phyloP scores from a whole-genome alignment of 2,888 invertebrate species.

The Dryococelus australis region DNA sequence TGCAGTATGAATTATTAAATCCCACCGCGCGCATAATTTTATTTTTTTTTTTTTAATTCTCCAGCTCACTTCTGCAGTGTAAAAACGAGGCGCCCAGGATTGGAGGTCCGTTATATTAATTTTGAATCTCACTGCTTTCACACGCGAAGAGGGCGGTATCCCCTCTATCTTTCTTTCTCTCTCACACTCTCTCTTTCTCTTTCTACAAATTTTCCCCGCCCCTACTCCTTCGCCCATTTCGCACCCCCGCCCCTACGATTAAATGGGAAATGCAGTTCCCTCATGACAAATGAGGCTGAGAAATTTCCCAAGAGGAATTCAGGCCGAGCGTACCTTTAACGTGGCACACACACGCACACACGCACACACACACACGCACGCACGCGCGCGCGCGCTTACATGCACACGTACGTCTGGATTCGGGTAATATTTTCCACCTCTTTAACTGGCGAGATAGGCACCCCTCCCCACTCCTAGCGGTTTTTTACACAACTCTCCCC shows the following conservation, averaged over 20 bases:
- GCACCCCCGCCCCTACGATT: neutral
- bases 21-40: conserved; percentile 8
- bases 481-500: neutral
- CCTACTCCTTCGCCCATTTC: neutral
- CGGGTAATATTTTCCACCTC: neutral
- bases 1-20: neutral
- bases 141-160: neutral
- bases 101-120: conserved; percentile 16
- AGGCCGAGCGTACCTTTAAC: neutral
- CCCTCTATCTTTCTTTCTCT: neutral
- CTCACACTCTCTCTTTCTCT: neutral
- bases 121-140: conserved; percentile 1
- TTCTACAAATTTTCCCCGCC: neutral
- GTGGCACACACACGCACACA: neutral
- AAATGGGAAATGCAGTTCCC: conserved; percentile 10
- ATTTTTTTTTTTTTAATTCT: neutral
- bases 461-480: neutral
- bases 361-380: neutral
- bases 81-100: neutral
- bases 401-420: neutral
- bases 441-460: neutral
- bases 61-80: neutral
- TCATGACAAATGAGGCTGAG: conserved; percentile 4
- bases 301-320: conserved; percentile 16
- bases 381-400: neutral